Conservation (phyloP, 2,113 vertebrate genomes). For the Willisornis vidua region DNA sequence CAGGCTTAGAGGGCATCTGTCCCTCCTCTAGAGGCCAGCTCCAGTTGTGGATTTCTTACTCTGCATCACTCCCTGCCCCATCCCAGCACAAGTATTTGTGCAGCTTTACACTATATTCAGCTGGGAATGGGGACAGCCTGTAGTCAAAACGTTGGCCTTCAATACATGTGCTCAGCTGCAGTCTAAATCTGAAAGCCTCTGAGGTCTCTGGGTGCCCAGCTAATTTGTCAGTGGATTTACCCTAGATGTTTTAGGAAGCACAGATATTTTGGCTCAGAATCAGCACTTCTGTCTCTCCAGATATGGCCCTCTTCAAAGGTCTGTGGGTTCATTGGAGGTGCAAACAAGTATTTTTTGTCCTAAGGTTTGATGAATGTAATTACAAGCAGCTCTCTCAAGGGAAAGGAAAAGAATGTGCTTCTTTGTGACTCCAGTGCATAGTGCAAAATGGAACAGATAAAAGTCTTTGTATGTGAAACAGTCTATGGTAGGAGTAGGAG, state of each 20-base stretch:
- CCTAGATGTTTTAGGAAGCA: not conserved
- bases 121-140: not conserved
- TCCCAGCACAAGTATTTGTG: not conserved
- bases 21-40: not conserved
- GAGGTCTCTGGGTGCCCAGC: not conserved
- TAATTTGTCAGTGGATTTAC: not conserved
- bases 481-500: not conserved
- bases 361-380: not conserved
- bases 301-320: rapidly evolving
- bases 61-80: rapidly evolving
- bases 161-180: not conserved
- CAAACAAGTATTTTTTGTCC: not conserved
- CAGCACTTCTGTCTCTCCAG: not conserved
- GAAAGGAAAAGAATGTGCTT: not conserved
- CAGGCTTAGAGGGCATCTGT: not conserved
- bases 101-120: not conserved
- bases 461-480: not conserved
- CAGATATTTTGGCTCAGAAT: not conserved
- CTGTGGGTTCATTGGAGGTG: not conserved
- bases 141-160: not conserved
- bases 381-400: not conserved
- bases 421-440: not conserved
- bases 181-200: not conserved
- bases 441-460: not conserved
- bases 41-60: not conserved